These are phyloP conservation scores for Atractosteus spatula DNA, from an alignment of 2,113 vertebrate genomes.

Conservation along the genomic window DNA sequence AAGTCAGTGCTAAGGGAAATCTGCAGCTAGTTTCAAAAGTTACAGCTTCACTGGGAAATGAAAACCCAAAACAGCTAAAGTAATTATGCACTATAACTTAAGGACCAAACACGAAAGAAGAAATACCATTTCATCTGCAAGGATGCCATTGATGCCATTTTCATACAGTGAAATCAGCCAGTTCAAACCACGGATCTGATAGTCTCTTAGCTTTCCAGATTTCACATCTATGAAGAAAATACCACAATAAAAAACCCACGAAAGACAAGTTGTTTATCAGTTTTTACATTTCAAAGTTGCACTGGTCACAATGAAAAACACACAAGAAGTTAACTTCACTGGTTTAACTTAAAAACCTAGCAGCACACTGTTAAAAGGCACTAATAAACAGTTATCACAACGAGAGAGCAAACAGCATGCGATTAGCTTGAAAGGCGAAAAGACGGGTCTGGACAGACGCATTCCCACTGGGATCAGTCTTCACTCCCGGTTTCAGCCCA, in stretches of 20 bases:
- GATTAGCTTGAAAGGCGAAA: not conserved
- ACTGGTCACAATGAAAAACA: no score
- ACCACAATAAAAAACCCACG: not conserved
- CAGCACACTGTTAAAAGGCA: no score
- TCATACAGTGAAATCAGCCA: slow-evolving; percentile 99
- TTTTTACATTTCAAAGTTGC: not conserved
- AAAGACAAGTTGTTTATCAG: not conserved
- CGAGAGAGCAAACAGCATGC: no score
- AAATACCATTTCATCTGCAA: slow-evolving; percentile 96
- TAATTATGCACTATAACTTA: no score
- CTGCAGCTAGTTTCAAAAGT: no score
- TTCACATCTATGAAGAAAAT: slow-evolving; percentile 80
- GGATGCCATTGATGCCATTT: slow-evolving; percentile 96
- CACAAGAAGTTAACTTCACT: not conserved
- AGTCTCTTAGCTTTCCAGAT: slow-evolving; percentile 89
- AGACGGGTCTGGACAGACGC: not conserved
- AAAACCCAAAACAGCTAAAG: no score
- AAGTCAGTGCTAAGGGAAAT: no score
- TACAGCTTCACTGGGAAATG: no score
- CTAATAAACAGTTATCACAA: no score
- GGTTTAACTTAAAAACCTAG: not conserved
- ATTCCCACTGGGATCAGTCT: not conserved
- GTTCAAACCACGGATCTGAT: slow-evolving; percentile 92
- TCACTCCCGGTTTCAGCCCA: no score
- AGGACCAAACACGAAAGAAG: not conserved